phyloP scores from a whole-genome alignment of 2,797 vertebrate species.

The Amblyraja radiata region DNA sequence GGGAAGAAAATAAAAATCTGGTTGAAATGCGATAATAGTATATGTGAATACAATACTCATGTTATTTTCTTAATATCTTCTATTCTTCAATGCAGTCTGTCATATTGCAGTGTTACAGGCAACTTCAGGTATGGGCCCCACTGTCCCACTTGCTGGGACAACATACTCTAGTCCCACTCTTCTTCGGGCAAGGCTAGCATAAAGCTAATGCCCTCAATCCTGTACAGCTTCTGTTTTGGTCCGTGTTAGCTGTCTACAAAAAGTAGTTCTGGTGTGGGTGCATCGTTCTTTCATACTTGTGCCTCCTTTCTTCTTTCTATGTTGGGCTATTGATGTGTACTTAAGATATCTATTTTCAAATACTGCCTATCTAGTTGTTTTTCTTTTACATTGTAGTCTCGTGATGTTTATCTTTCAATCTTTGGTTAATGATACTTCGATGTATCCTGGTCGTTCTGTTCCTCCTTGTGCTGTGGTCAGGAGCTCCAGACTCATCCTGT shows the following conservation, averaged over 20 bases:
- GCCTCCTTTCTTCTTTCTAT: neutral
- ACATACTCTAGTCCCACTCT: neutral
- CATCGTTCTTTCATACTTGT: neutral
- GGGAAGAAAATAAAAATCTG: neutral
- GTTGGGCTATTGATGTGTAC: neutral
- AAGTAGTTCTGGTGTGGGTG: neutral
- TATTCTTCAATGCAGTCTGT: neutral
- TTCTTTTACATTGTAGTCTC: neutral
- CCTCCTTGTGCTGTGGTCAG: neutral
- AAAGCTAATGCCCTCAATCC: neutral
- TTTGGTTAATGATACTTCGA: neutral
- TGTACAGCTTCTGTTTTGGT: neutral
- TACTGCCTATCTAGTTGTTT: neutral
- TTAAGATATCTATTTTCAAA: neutral
- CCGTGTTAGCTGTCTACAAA: neutral
- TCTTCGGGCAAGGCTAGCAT: neutral
- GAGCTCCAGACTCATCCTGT: too few species aligned
- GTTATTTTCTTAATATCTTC: neutral
- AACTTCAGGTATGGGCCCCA: constrained; percentile 23
- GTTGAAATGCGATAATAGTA: neutral
- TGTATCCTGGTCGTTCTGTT: neutral
- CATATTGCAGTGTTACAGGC: constrained; percentile 28
- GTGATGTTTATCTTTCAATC: neutral
- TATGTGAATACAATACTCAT: too few species aligned
- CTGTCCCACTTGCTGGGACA: neutral